Percentiles rank a stretch among this genome's conserved stretches.
Conservation (phyloP, 2,888 invertebrate genomes). For the Linyphia triangularis region DNA sequence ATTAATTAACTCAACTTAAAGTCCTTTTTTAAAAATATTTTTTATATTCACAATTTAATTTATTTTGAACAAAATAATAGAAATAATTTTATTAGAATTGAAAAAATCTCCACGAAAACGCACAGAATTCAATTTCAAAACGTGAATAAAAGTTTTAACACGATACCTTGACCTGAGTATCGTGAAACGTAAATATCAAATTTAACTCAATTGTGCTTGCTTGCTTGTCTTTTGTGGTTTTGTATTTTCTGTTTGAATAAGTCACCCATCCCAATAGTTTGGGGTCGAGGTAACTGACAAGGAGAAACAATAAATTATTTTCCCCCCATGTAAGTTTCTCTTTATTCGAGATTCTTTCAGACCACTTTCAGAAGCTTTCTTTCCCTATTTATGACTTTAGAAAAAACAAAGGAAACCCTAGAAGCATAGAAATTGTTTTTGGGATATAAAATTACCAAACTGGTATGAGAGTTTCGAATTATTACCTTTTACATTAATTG, state of each 20-base stretch:
- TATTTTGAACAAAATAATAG: too few relatives aligned
- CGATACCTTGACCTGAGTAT: conserved; percentile 24
- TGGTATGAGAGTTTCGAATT: too few relatives aligned
- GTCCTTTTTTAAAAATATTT: too few relatives aligned
- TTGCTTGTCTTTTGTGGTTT: background rate
- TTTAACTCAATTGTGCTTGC: background rate
- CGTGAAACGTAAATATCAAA: background rate
- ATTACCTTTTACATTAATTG: too few relatives aligned
- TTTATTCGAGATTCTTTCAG: conserved; percentile 7
- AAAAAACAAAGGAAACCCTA: conserved; percentile 9
- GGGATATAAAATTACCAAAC: too few relatives aligned
- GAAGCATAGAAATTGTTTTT: background rate
- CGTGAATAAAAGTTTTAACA: background rate
- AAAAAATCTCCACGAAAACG: background rate
- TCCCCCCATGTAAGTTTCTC: background rate
- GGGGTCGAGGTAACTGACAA: conserved; percentile 47
- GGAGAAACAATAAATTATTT: conserved; percentile 22
- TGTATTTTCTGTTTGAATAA: conserved; percentile 17
- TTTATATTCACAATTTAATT: too few relatives aligned
- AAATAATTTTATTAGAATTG: background rate
- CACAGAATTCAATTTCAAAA: background rate
- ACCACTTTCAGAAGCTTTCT: conserved; percentile 3
- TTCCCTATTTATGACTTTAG: background rate
- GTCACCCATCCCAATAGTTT: conserved; percentile 16
- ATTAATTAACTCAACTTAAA: too few relatives aligned